Evolutionary conservation across 2,113 vertebrate species (phyloP), one percentile per base, ranked within the genome.

Genomic region (Eubucco bourcierii): DNA sequence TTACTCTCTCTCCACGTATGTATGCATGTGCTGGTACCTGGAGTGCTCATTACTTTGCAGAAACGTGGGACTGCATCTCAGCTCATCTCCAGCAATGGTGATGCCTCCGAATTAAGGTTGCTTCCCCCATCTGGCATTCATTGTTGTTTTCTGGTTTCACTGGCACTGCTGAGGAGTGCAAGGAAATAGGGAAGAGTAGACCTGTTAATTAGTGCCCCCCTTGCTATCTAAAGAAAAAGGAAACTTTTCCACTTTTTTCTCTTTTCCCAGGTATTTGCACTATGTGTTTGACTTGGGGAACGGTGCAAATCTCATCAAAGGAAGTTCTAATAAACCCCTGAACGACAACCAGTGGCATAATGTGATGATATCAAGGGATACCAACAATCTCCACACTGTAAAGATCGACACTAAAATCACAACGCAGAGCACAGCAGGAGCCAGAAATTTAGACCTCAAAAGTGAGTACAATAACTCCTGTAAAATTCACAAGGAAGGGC

Each of bases 281-380:
- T 99, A 99, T 29, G 98, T 99, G 39, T 99, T 99, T 88, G 99
- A 99, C 90, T 97, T 99, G 97, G 99, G 99, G 72, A 99, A 99
- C 6, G 99, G 99, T 96, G 98, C 99, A 70, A 99, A 99, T 94
- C 98, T 99, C 90, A 99, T 99, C 96, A 99, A 99, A 97, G 99
- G 99, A 85, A 99, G 99, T 97, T 99, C 99, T 66, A 99, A 99
- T 94, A 99, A 99, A 93, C 98, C 98, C 50, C 98, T 99, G 82
- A 99, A 99, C 28, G 99, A 99, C 98, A 99, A 99, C 97, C 98
- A 99, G 90, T 99, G 99, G 99, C 99, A 99, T 94, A 99, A 99
- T 17, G 99, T 99, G 72, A 98, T 99, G 97, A 99, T 99, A 95
- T 99, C 99, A 50, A 97, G 99, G 94, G 99, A 99, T 96, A 98